Evolutionary conservation across 1,140 invertebrate species (phyloP), one percentile per base, ranked within the genome.

Genomic region (Trachymyrmex septentrionalis): DNA sequence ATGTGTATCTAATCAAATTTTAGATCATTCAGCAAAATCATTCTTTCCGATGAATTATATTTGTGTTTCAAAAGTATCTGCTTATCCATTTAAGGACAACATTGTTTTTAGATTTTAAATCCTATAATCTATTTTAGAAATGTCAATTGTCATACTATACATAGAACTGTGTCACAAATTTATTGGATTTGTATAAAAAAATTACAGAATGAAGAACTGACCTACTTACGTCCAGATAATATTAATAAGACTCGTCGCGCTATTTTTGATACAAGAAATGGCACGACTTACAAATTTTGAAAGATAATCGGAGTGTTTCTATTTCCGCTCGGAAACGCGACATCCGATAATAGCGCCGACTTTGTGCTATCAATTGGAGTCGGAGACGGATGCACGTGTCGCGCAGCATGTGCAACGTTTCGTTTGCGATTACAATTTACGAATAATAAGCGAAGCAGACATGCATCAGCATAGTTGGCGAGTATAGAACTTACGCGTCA

Each of bases 301-400:
- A 34, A 73, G 2, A 61, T 75, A 63, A 57, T 30, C n/a, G 55
- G n/a, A 14, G 67, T 34, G 7, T 61, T 82, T 38, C 67, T 73
- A 84, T 84, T 82, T 73, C 69, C 69, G 24, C 9, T 44, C 55
- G 38, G 69, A 75, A 84, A 34, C 38, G 24, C 19, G 55, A 72
- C 4, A 16, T 2, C 21, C 12, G 34, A 59, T 82, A 66, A 67
- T 21, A 48, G 12, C 48, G 53, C 67, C 4, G 19, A 82, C 38
- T 81, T 71, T 21, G 24, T 7, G 64, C 19, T 57, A 61, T 75
- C 55, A 73, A 50, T 71, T 64, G 50, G 24, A 72, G 24, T 59
- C 55, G 6, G 30, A 71, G 24, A 57, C n/a, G 66, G 55, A 82
- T 82, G 67, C 55, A 63, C 21, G 55, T 61, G 24, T 84, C 48